Percentiles rank a stretch among this genome's conserved stretches.
phyloP scores from a whole-genome alignment of 2,797 vertebrate species.

The Urophycis tenuis region DNA sequence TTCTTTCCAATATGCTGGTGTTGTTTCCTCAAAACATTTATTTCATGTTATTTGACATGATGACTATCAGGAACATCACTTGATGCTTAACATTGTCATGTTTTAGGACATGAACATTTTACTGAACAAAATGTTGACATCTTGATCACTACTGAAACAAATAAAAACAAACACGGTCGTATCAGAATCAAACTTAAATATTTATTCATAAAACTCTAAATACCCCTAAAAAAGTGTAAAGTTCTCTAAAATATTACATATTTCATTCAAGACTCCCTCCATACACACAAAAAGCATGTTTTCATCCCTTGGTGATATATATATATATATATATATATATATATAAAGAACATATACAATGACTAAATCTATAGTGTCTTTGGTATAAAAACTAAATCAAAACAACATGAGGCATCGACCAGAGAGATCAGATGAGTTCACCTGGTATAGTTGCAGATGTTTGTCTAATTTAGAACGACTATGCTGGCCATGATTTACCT shows the following conservation, averaged over 20 bases:
- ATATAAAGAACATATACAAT: constrained; percentile 51
- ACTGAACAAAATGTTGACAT: neutral
- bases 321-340: constrained; percentile 9
- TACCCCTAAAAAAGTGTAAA: constrained; percentile 62
- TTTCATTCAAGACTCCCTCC: constrained; percentile 46
- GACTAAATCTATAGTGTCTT: constrained; percentile 61
- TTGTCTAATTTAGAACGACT: neutral
- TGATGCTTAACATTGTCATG: neutral
- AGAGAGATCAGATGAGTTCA: neutral
- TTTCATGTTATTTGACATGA: neutral
- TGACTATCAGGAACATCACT: neutral
- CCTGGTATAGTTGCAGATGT: too few relatives aligned
- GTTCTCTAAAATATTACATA: constrained; percentile 72
- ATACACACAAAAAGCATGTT: constrained; percentile 30
- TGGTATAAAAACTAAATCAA: constrained; percentile 55
- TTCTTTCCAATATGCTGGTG: too few relatives aligned
- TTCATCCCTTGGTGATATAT: constrained; percentile 49
- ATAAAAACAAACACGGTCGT: neutral
- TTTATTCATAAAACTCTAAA: constrained; percentile 85
- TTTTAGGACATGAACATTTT: neutral
- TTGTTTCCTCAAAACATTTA: neutral
- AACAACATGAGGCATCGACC: constrained; percentile 39
- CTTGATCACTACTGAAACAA: neutral
- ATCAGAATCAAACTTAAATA: constrained; percentile 78
- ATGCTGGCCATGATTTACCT: neutral